A percentile compares a stretch with the other conserved stretches of the same genome.
These are phyloP conservation scores for Calameuta idolon DNA, from an alignment of 2,888 invertebrate genomes.

Conservation along the genomic window DNA sequence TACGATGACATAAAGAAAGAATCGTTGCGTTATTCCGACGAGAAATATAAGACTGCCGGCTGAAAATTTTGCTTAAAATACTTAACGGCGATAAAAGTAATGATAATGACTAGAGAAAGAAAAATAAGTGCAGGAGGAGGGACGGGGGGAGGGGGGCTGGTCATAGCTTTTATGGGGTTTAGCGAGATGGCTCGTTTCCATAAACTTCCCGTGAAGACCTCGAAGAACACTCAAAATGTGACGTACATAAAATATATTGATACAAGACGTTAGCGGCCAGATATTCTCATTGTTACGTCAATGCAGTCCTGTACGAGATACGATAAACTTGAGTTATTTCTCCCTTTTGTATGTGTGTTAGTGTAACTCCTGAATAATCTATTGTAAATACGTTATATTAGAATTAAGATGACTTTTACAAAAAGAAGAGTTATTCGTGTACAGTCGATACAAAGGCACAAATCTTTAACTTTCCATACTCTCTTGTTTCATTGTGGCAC, in stretches of 20 bases:
- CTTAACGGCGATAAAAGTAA: conserved; percentile 19
- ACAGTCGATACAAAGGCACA: conserved; percentile 24
- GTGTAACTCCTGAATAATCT: conserved; percentile 28
- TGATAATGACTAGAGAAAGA: background rate
- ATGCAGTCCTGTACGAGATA: background rate
- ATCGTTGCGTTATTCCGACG: conserved; percentile 18
- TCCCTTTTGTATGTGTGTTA: conserved; percentile 8
- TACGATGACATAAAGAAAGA: conserved; percentile 2
- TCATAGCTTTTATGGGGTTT: background rate
- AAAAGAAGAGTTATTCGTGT: conserved; percentile 38
- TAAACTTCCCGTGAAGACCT: too few species aligned
- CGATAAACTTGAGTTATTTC: conserved; percentile 19
- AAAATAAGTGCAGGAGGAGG: background rate
- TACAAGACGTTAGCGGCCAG: background rate
- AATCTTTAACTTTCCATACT: background rate
- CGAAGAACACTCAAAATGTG: background rate
- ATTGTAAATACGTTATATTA: conserved; percentile 57
- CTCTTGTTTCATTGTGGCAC: background rate
- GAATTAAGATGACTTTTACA: conserved; percentile 30
- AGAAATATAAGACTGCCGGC: conserved; percentile 45
- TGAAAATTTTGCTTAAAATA: conserved; percentile 25
- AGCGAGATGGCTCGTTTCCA: too few species aligned
- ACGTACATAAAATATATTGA: background rate
- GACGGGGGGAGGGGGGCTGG: too few species aligned
- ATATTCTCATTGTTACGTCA: background rate